Conservation (phyloP, 2,888 invertebrate genomes). For the Latrodectus hesperus region DNA sequence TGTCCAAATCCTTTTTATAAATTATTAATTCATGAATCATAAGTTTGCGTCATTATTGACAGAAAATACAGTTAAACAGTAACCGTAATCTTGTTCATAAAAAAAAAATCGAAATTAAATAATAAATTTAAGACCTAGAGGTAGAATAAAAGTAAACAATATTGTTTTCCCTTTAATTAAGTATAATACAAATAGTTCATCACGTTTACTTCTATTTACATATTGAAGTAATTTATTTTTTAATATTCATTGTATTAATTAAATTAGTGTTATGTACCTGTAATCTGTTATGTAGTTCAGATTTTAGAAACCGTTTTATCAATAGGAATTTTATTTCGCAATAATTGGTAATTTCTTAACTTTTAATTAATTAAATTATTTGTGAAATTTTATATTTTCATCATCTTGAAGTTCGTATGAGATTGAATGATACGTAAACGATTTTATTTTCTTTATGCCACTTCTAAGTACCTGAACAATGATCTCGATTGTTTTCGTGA, state of each 20-base stretch:
- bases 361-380: not conserved
- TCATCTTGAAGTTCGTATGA: too few relatives aligned
- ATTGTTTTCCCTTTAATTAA: not conserved
- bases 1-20: too few relatives aligned
- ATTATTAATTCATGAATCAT: not conserved
- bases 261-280: slow-evolving; percentile 49
- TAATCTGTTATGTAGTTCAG: slow-evolving; percentile 12
- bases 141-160: slow-evolving; percentile 1
- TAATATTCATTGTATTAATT: slow-evolving; percentile 19
- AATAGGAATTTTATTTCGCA: not conserved
- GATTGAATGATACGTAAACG: too few relatives aligned
- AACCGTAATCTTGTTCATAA: not conserved
- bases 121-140: not conserved
- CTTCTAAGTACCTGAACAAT: too few relatives aligned
- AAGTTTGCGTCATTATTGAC: not conserved
- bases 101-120: slow-evolving; percentile 1
- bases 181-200: too few relatives aligned
- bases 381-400: too few relatives aligned
- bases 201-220: too few relatives aligned
- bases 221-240: too few relatives aligned
- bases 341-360: not conserved
- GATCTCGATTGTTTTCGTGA: too few relatives aligned
- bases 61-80: not conserved
- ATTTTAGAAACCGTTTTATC: not conserved
- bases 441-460: too few relatives aligned